Base-by-base conservation (phyloP, 2,888 invertebrate species). In the Callyntrura guangdongensis region DNA sequence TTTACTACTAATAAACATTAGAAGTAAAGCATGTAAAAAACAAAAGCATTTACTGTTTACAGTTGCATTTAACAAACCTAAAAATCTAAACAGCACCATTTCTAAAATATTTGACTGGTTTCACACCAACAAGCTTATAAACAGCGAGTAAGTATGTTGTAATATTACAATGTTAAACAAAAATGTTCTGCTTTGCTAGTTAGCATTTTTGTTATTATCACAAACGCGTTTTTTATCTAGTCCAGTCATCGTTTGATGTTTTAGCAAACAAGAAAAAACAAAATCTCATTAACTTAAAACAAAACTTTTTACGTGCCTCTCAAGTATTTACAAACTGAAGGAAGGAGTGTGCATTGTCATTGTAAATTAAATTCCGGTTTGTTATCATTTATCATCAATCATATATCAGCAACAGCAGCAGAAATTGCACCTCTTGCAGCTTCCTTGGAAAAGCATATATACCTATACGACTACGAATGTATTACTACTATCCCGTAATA, bases 221-320 rank as follows among this genome's bases (percentile, higher is more conserved):
- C 36, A 36, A 36, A 36, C 36, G 36, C 36, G 36, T 36, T 36
- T 36, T 36, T 36, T 36, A 17, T 77, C 22, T 49, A n/a, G 12
- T 49, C 49, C 53, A 25, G 77, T 20, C 49, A 77, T 36, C 36
- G 36, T 6, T 6, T 36, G n/a, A 3, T 77, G 22, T 49, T 77
- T 69, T 45, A 69, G 5, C 61, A 61, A 25, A 49, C 20, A 49
- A 64, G 25, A 14, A 77, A 59, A 17, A 61, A 81, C 79, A 20
- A 77, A 87, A 77, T 79, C 79, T 72, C 86, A 86, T 61, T 77
- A 77, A 61, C 36, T 56, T 59, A 6, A 64, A 47, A 81, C 81
- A 61, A 81, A 81, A 59, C 59, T 59, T 72, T 72, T 47, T 17
- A 36, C 59, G 59, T 17, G 74, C 22, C 22, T 56, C 20, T 36